These are phyloP conservation scores for Bombycilla garrulus DNA, from an alignment of 2,113 vertebrate genomes.

Conservation along the genomic window DNA sequence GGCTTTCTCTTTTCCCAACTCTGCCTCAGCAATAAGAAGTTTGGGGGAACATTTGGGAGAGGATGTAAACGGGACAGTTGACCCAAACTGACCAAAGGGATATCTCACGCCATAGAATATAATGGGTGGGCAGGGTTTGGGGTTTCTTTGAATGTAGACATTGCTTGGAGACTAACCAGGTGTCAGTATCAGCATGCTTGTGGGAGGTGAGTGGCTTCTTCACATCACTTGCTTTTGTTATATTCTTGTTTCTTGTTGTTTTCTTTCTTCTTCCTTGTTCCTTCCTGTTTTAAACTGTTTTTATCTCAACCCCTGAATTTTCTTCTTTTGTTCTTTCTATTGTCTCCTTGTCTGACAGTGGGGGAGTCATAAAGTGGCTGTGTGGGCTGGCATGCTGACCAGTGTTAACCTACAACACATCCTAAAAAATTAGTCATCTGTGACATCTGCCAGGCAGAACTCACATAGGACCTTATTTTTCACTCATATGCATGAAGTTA, in stretches of 20 bases:
- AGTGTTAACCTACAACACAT: neutral
- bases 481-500: neutral
- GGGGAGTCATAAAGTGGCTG: neutral
- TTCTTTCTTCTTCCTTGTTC: neutral
- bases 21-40: neutral
- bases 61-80: neutral
- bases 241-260: neutral
- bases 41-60: neutral
- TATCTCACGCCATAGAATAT: neutral
- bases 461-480: neutral
- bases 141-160: neutral
- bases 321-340: neutral
- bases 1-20: neutral
- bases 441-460: neutral
- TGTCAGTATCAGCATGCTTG: neutral
- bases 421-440: neutral
- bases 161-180: neutral
- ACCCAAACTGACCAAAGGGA: neutral
- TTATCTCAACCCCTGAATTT: neutral
- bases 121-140: neutral
- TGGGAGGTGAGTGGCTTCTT: neutral
- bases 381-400: neutral
- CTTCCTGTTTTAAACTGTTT: neutral
- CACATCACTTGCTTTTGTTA: neutral
- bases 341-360: neutral